Conservation (phyloP, 2,888 invertebrate genomes). For the Carpatolechia fugitivella region DNA sequence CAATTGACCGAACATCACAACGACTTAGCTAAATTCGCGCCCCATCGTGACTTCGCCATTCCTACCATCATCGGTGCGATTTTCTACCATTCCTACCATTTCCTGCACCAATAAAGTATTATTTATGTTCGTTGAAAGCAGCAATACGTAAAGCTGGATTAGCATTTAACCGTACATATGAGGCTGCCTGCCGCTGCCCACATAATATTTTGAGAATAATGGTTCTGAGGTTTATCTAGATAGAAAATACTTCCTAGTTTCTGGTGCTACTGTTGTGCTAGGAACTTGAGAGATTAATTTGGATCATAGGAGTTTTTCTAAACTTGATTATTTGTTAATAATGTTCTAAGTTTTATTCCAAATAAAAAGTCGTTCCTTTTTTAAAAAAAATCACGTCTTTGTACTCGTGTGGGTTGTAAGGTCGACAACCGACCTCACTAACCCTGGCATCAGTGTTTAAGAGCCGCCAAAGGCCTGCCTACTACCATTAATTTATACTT, state of each 20-base stretch:
- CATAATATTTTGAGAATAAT: conserved; percentile 14
- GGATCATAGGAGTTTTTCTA: too few species aligned
- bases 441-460: too few species aligned
- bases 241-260: not conserved
- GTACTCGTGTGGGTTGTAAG: too few species aligned
- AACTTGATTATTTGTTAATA: too few species aligned
- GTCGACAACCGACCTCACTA: too few species aligned
- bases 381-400: too few species aligned
- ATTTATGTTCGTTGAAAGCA: conserved; percentile 47
- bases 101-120: conserved; percentile 21
- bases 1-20: not conserved
- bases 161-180: conserved; percentile 41
- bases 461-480: too few species aligned
- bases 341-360: too few species aligned
- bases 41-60: not conserved
- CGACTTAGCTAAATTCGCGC: not conserved
- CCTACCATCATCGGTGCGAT: not conserved
- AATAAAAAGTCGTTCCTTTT: too few species aligned
- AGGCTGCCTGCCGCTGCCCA: conserved; percentile 2
- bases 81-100: not conserved
- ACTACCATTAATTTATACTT: too few species aligned
- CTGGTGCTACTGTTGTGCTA: not conserved
- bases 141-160: conserved; percentile 58
- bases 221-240: conserved; percentile 10
- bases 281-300: too few species aligned